Base-by-base conservation (phyloP, 2,113 vertebrate species). In the Limnothrissa miodon region DNA sequence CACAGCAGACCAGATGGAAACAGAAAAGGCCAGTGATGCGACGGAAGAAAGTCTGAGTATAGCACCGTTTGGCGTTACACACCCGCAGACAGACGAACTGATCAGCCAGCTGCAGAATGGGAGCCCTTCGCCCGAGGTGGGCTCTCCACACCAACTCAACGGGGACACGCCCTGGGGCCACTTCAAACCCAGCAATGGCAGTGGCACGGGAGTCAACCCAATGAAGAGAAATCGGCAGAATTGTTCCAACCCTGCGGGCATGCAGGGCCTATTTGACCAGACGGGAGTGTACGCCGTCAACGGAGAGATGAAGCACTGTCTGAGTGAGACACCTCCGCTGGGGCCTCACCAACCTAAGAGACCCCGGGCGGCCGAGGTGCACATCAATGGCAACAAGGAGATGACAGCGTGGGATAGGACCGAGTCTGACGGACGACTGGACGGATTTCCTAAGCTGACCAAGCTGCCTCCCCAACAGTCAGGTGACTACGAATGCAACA, bases 1-100 rank as follows among this genome's bases (percentile, higher is more conserved):
- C 93, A 94, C 92, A 97, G 93, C 95, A 96, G 96, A 95, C 97
- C 98, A 97, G 97, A 99, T 99, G 98, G 98, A 99, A 98, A 96
- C 96, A 95, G 96, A 97, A 90, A 94, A 96, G 94, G 93, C 93
- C 92, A 95, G 93, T 91, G 95, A 99, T 97, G 96, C 94, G 93
- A 96, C 96, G 88, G 95, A 97, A 95, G 96, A 96, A 96, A 96
- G 93, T 95, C 92, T 95, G 91, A 96, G 96, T 93, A 92, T 94
- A 91, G 91, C 93, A 85, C 94, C 95, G 82, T 91, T 96, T 87
- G 93, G 93, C 91, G 92, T 92, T 79, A 2, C 93, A 86, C 93
- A 91, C 89, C 66, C 66, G 17, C 95, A 95, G 89, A 85, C 89
- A 42, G 95, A 96, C 79, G 89, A 90, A 89, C 89, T 92, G 87